Base-by-base conservation (phyloP, 2,888 invertebrate species). In the Sinhomidia bicolor region DNA sequence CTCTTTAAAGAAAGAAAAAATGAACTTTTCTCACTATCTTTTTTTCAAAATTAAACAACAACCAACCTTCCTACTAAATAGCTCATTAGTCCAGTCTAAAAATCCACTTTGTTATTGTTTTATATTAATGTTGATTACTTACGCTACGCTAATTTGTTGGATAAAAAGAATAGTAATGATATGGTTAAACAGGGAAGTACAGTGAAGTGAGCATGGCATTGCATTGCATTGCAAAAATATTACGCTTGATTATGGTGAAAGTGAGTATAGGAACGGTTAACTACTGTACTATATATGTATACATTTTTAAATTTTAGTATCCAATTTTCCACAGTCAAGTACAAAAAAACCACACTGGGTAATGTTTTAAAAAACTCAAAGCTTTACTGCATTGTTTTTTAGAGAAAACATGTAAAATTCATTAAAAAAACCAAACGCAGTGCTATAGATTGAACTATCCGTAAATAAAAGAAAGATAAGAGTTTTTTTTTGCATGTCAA, bases 261-360 rank as follows among this genome's bases (percentile, higher is more conserved):
- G 68, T 71, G 68, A 41, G 68, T 41, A n/a, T n/a, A 9, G 36
- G n/a, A 41, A 26, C 9, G 14, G 41, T 71, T 32, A 36, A 44
- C 41, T 71, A 20, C 20, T 57, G 29, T 14, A 32, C 14, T 32
- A 2, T 6, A 23, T 47, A 47, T 17, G 12, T 17, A 17, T 57
- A 57, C 14, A n/a, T n/a, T 14, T 47, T 62, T 26, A 62, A 12
- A 54, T 57, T 65, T 65, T 65, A 65, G 32, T 65, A 29, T 62
- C 4, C 36, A 60, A 23, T 57, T 23, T 2, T 23, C 23, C 57
- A 57, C 23, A 23, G 23, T 12, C n/a, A n/a, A n/a, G n/a, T n/a
- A n/a, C n/a, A n/a, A n/a, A 47, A 57, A 57, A 57, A 57, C 57
- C 57, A 57, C 57, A 23, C 57, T 23, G 4, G 7, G 23, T n/a